Evolutionary conservation across 2,888 invertebrate genomes (phyloP), one percentile per base, ranked within the genome.

Genomic region (Neoscelio sp.): DNA sequence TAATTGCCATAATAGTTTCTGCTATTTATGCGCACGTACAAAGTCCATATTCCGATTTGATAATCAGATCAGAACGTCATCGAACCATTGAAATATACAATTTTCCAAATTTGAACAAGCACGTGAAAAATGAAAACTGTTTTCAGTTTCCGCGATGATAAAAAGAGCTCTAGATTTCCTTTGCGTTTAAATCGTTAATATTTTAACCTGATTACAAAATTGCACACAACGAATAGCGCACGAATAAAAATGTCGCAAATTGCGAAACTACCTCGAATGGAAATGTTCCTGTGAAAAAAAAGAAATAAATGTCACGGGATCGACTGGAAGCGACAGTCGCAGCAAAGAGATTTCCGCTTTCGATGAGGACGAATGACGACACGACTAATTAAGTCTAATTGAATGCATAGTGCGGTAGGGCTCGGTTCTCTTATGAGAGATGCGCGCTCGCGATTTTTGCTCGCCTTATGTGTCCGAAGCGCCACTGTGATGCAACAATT

Each of bases 301-400:
- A n/a, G n/a, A n/a, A n/a, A n/a, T n/a, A n/a, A n/a, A n/a, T n/a
- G 23, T 50, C 23, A 46, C 23, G 46, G 20, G 18, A 38, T 33
- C 30, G 44, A 58, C 48, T 50, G 30, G 42, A 54, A 70, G 70
- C 35, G 54, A 79, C 65, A 67, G 54, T 64, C 67, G 48, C 54
- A 28, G 28, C 15, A 70, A 79, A 65, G 75, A 79, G 75, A 75
- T 79, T 75, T 79, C 79, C 79, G 79, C 79, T 79, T 79, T 79
- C 79, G 79, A 79, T 79, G 79, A 70, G 74, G 68, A 60, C 71
- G 75, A 79, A 82, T 84, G 82, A 78, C 83, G 78, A 82, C 81
- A 79, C 79, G 82, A 82, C 83, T 83, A 84, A 84, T 85, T 84
- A 84, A 82, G 81, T 68, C 78, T 84, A 85, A 85, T 84, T 84